These are phyloP conservation scores for Copsychus sechellarum DNA, from an alignment of 2,113 vertebrate species.

Conservation along the genomic window DNA sequence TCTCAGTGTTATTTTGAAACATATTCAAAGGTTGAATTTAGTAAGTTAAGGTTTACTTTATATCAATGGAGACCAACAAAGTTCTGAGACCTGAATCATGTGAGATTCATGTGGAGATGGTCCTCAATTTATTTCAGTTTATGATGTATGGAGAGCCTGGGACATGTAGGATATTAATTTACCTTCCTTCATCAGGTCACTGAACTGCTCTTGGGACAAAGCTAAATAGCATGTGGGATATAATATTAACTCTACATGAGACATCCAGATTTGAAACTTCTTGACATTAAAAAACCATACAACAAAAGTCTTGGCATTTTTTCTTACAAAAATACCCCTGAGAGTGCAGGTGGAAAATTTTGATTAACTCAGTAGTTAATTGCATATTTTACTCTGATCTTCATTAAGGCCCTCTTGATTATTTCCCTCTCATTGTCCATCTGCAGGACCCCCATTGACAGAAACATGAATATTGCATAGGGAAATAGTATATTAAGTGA, in stretches of 20 bases:
- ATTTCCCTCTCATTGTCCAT: background rate
- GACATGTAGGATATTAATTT: background rate
- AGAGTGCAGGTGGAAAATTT: conserved; percentile 31
- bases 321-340: background rate
- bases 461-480: background rate
- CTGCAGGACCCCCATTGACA: background rate
- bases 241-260: background rate
- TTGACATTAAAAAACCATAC: background rate
- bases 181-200: background rate
- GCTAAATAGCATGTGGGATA: background rate
- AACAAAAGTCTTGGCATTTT: background rate
- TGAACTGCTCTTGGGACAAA: background rate
- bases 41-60: background rate
- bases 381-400: background rate
- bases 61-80: background rate
- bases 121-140: background rate
- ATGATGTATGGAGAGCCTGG: background rate
- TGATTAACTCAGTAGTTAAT: conserved; percentile 33
- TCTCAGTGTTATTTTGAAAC: background rate
- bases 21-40: background rate
- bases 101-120: background rate
- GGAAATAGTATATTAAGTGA: background rate
- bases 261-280: background rate
- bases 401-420: background rate
- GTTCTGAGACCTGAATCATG: background rate